These are phyloP conservation scores for Perizoma affinitatum DNA, from an alignment of 2,888 invertebrate species.

Conservation along the genomic window DNA sequence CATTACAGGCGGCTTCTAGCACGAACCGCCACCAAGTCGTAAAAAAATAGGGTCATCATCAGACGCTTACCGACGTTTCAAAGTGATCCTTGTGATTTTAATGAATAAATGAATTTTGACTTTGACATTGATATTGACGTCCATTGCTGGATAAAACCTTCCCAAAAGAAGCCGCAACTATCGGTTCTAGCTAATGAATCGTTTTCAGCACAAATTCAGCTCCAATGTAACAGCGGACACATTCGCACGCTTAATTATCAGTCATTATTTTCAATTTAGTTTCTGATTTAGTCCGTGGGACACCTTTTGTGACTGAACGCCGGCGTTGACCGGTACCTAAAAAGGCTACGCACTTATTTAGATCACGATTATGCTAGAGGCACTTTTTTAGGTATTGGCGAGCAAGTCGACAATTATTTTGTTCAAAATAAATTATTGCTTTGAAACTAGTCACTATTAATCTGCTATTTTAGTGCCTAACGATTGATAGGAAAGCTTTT, in stretches of 20 bases:
- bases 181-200: too few relatives aligned
- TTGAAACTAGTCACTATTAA: background rate
- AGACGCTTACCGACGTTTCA: too few relatives aligned
- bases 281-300: constrained; percentile 36
- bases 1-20: too few relatives aligned
- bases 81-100: too few relatives aligned
- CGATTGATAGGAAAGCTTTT: background rate
- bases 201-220: too few relatives aligned
- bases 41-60: too few relatives aligned
- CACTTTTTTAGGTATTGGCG: constrained; percentile 31
- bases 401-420: constrained; percentile 25
- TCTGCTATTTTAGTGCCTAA: background rate
- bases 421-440: constrained; percentile 4
- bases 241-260: constrained; percentile 20
- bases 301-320: constrained; percentile 35
- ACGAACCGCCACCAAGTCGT: too few relatives aligned
- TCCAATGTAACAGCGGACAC: background rate
- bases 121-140: too few relatives aligned
- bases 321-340: constrained; percentile 30
- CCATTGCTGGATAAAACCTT: too few relatives aligned
- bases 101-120: too few relatives aligned
- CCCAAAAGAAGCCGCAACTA: too few relatives aligned
- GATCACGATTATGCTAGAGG: constrained; percentile 26
- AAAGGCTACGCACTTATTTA: constrained; percentile 31
- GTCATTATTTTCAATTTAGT: constrained; percentile 36